phyloP scores from a whole-genome alignment of 1,140 invertebrate genomes.

The Cyclina sinensis region DNA sequence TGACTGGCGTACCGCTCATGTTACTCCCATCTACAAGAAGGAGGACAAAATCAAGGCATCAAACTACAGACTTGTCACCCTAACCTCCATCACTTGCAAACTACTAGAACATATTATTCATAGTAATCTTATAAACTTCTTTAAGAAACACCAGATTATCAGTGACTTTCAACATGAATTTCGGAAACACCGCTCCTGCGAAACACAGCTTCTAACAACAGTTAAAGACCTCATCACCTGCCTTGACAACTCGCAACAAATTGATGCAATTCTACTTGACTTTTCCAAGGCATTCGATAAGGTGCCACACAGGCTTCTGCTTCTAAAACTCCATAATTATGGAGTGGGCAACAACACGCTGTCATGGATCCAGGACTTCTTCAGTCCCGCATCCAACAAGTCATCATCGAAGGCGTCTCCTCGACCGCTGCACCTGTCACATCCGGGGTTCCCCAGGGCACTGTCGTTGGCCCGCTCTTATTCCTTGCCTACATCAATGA shows the following conservation, averaged over 20 bases:
- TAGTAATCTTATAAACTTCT: background rate
- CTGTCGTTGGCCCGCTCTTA: conserved; percentile 65
- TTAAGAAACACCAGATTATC: background rate
- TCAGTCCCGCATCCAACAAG: too few relatives aligned
- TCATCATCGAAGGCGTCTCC: conserved; percentile 38
- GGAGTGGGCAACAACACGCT: conserved; percentile 46
- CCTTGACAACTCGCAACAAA: conserved; percentile 4
- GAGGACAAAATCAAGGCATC: background rate
- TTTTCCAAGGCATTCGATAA: conserved; percentile 69
- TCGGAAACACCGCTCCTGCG: background rate
- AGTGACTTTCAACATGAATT: conserved; percentile 15
- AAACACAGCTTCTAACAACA: conserved; percentile 10
- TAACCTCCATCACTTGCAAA: conserved; percentile 25
- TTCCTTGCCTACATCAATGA: conserved; percentile 56
- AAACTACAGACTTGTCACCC: conserved; percentile 32
- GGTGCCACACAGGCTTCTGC: conserved; percentile 62
- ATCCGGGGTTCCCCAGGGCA: conserved; percentile 68
- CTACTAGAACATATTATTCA: conserved; percentile 25
- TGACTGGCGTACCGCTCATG: background rate
- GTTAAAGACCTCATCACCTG: background rate
- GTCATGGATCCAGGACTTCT: too few relatives aligned
- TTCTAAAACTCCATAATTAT: conserved; percentile 56
- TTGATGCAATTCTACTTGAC: conserved; percentile 59
- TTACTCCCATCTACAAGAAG: background rate
- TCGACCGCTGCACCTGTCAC: conserved; percentile 38